phyloP scores from a whole-genome alignment of 2,888 invertebrate genomes.

The Acleris cristana region DNA sequence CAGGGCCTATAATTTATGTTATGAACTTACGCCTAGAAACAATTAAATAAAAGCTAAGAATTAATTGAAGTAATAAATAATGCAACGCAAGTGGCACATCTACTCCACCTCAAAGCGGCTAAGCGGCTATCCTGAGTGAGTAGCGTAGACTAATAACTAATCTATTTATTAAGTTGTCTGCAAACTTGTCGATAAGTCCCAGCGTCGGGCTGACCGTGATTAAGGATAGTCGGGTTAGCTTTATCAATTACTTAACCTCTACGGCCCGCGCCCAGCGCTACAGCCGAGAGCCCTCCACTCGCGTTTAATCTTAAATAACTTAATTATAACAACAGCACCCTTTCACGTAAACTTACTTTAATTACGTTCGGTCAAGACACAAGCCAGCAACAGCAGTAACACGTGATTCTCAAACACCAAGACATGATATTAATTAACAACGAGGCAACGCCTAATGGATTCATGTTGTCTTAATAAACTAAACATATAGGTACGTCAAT shows the following conservation, averaged over 20 bases:
- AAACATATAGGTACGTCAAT: no score
- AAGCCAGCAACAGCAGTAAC: slow-evolving; percentile 11
- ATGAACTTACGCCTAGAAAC: no score
- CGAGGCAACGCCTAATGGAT: slow-evolving; percentile 1
- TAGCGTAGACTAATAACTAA: slow-evolving; percentile 27
- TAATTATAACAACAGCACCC: slow-evolving; percentile 60
- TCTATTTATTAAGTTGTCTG: slow-evolving; percentile 52
- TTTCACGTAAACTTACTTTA: slow-evolving; percentile 39
- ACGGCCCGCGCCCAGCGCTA: slow-evolving; percentile 50
- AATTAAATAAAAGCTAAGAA: no score
- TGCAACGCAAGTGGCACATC: no score
- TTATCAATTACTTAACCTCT: slow-evolving; percentile 73
- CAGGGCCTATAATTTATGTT: no score
- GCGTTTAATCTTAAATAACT: slow-evolving; percentile 72
- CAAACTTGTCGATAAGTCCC: slow-evolving; percentile 40
- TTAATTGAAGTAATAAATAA: no score
- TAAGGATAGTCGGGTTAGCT: slow-evolving; percentile 66
- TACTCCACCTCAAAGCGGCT: background rate
- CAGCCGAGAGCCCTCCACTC: slow-evolving; percentile 52
- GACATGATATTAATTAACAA: slow-evolving; percentile 20
- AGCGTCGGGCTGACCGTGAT: slow-evolving; percentile 64
- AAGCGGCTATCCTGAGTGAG: background rate
- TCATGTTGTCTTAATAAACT: background rate
- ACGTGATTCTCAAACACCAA: slow-evolving; percentile 9
- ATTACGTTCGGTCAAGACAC: slow-evolving; percentile 18